Conservation (phyloP, 2,888 invertebrate species). For the Lordiphosa andalusiaca region DNA sequence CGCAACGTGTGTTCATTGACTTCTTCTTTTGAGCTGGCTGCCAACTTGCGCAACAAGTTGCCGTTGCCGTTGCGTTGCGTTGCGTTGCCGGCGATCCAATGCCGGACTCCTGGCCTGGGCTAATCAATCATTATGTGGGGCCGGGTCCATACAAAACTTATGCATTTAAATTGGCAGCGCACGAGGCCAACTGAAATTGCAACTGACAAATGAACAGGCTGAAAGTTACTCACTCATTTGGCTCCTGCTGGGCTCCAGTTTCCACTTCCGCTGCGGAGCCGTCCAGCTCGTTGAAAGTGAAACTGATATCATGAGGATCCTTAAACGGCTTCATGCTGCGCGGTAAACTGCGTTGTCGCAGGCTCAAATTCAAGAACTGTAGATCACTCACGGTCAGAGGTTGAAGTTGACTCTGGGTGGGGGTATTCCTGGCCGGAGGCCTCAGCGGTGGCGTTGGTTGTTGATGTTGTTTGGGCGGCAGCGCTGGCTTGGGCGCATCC, state of each 20-base stretch:
- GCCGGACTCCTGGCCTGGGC: slow-evolving; percentile 30
- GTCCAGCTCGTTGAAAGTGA: slow-evolving; percentile 78
- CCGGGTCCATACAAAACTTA: slow-evolving; percentile 43
- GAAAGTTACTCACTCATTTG: slow-evolving; percentile 72
- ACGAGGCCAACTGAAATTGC: slow-evolving; percentile 50
- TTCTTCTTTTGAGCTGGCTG: slow-evolving; percentile 36
- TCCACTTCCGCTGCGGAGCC: slow-evolving; percentile 31
- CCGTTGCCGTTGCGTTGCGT: slow-evolving; percentile 33
- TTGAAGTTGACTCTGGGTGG: slow-evolving; percentile 42
- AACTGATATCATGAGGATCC: slow-evolving; percentile 79
- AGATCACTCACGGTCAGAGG: slow-evolving; percentile 78
- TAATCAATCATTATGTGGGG: slow-evolving; percentile 70
- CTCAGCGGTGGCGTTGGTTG: slow-evolving; percentile 13
- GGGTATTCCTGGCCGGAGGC: slow-evolving; percentile 12
- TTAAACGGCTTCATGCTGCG: slow-evolving; percentile 77
- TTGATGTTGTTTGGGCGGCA: slow-evolving; percentile 71
- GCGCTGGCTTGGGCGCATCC: slow-evolving; percentile 61
- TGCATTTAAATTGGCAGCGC: slow-evolving; percentile 76
- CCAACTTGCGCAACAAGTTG: slow-evolving; percentile 35
- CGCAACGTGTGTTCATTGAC: slow-evolving; percentile 75
- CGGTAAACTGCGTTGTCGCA: slow-evolving; percentile 78
- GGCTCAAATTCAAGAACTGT: slow-evolving; percentile 78
- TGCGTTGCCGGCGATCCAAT: slow-evolving; percentile 25
- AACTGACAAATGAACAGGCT: slow-evolving; percentile 69
- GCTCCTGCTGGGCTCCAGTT: slow-evolving; percentile 62